Conservation (phyloP, 2,113 vertebrate species). For the Cepphus grylle region DNA sequence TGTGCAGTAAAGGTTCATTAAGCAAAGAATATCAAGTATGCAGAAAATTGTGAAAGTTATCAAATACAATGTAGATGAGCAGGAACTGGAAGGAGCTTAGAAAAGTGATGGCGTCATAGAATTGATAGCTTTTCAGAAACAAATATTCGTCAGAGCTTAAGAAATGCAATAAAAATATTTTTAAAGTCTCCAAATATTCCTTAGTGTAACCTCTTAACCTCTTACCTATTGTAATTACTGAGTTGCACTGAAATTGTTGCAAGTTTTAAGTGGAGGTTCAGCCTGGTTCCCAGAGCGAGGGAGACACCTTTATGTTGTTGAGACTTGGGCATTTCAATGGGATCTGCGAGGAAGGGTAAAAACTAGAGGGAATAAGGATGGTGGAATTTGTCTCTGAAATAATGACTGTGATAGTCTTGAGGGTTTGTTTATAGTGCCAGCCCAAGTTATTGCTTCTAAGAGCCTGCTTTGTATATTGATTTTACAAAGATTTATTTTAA, state of each 20-base stretch:
- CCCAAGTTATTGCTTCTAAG: background rate
- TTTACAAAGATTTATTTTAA: background rate
- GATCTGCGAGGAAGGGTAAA: background rate
- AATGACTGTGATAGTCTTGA: background rate
- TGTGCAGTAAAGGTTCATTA: background rate
- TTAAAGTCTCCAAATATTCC: background rate
- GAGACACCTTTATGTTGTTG: background rate
- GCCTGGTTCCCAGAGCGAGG: background rate
- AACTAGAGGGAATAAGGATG: background rate
- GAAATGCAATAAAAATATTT: background rate
- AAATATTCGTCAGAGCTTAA: background rate
- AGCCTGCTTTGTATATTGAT: background rate
- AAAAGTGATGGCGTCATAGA: background rate
- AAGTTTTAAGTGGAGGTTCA: background rate
- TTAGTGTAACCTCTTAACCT: background rate
- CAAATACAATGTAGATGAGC: background rate
- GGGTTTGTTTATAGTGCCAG: background rate
- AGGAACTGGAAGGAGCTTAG: background rate
- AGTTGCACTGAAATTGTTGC: background rate
- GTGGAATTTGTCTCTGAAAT: background rate
- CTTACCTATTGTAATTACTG: background rate
- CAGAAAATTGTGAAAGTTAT: background rate
- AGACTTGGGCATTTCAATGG: background rate
- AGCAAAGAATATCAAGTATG: background rate
- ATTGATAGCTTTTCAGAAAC: background rate